These are phyloP conservation scores for Alloplasta piceator DNA, from an alignment of 2,888 invertebrate species.

Conservation along the genomic window DNA sequence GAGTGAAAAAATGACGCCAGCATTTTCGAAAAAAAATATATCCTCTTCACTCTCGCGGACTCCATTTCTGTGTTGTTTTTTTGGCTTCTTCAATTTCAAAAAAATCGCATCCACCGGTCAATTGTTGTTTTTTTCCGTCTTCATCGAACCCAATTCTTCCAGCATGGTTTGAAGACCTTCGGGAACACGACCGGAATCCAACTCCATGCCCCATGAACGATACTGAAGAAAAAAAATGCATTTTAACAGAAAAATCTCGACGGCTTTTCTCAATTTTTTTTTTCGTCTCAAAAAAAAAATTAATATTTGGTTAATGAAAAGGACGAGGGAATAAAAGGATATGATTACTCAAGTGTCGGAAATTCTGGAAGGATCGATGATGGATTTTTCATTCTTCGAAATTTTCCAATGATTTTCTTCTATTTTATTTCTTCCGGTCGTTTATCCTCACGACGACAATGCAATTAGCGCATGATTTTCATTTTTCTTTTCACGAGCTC, in stretches of 20 bases:
- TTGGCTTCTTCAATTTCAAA: slow-evolving; percentile 1
- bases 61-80: neutral
- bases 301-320: neutral
- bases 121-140: slow-evolving; percentile 85
- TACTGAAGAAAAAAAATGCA: slow-evolving; percentile 85
- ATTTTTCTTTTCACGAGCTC: neutral
- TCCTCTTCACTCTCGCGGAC: neutral
- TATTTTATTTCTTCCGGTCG: neutral
- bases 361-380: slow-evolving; percentile 29
- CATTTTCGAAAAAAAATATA: slow-evolving; percentile 19
- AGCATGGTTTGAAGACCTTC: slow-evolving; percentile 91
- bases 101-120: slow-evolving; percentile 48
- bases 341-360: slow-evolving; percentile 38
- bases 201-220: slow-evolving; percentile 91
- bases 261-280: neutral
- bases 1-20: neutral
- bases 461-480: neutral
- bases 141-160: slow-evolving; percentile 89
- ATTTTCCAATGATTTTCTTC: slow-evolving; percentile 10
- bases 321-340: slow-evolving; percentile 22
- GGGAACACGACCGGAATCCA: slow-evolving; percentile 92
- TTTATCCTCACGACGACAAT: too few relatives aligned
- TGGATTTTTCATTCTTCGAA: slow-evolving; percentile 15
- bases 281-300: neutral
- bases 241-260: neutral